phyloP scores from a whole-genome alignment of 2,888 invertebrate genomes.

The Ophioninae sp. region DNA sequence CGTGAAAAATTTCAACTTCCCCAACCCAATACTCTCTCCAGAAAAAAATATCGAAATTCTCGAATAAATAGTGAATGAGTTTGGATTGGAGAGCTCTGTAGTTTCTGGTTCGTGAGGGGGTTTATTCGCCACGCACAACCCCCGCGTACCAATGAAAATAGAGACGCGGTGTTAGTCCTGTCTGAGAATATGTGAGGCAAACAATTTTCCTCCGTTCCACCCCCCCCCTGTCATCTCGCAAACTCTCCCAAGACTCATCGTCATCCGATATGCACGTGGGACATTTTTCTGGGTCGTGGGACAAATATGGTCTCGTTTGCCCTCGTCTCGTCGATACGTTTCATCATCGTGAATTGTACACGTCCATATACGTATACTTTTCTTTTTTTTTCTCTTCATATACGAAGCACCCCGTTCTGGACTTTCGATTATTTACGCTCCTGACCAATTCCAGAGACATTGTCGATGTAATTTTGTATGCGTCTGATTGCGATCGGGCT shows the following conservation, averaged over 20 bases:
- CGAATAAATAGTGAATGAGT: no score
- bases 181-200: conserved; percentile 53
- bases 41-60: no score
- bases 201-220: conserved; percentile 16
- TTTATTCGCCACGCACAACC: background rate
- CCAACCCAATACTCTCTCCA: no score
- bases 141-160: conserved; percentile 45
- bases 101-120: background rate
- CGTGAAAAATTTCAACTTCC: no score
- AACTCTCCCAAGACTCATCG: conserved; percentile 36
- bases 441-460: background rate
- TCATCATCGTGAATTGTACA: conserved; percentile 31
- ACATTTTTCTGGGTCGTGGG: conserved; percentile 56
- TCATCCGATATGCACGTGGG: conserved; percentile 25
- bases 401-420: conserved; percentile 18
- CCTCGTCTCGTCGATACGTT: conserved; percentile 43
- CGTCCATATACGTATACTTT: background rate
- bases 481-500: background rate
- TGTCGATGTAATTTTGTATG: background rate
- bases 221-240: background rate
- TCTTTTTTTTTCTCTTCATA: conserved; percentile 17
- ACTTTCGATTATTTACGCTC: conserved; percentile 31
- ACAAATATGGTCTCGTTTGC: conserved; percentile 33
- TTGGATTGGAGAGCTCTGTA: no score
- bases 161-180: conserved; percentile 55